phyloP scores from a whole-genome alignment of 2,797 vertebrate species.

The Rachycentron canadum region DNA sequence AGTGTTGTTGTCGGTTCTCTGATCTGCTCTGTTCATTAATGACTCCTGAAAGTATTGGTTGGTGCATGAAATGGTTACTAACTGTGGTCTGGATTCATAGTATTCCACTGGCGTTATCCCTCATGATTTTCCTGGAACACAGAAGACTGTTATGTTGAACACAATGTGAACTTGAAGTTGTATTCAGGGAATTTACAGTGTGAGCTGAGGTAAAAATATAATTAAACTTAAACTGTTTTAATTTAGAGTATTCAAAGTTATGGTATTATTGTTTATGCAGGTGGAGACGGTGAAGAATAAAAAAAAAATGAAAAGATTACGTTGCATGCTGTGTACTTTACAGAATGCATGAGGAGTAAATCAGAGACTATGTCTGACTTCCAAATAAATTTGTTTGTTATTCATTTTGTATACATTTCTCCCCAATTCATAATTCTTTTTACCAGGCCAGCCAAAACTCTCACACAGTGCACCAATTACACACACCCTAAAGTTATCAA shows the following conservation, averaged over 20 bases:
- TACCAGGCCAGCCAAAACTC: neutral
- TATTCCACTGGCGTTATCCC: slow-evolving; percentile 40
- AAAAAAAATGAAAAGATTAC: neutral
- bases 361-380: slow-evolving; percentile 47
- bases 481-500: neutral
- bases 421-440: neutral
- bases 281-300: slow-evolving; percentile 4
- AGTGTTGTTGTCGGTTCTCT: slow-evolving; percentile 25
- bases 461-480: neutral
- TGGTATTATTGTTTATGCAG: slow-evolving; percentile 15
- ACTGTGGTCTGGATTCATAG: slow-evolving; percentile 21
- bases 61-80: slow-evolving; percentile 18
- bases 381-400: slow-evolving; percentile 66
- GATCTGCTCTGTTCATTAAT: slow-evolving; percentile 2
- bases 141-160: slow-evolving; percentile 48
- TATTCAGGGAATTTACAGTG: slow-evolving; percentile 55
- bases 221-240: slow-evolving; percentile 26
- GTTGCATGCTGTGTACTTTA: slow-evolving; percentile 67
- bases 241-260: slow-evolving; percentile 2
- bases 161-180: slow-evolving; percentile 36
- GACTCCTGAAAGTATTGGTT: slow-evolving; percentile 28
- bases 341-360: slow-evolving; percentile 66
- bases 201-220: slow-evolving; percentile 15
- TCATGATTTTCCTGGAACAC: slow-evolving; percentile 19
- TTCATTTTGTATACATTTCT: slow-evolving; percentile 17